Percentiles rank a stretch among this genome's conserved stretches.
These are phyloP conservation scores for Lycorma delicatula DNA, from an alignment of 1,140 invertebrate genomes.

Conservation along the genomic window DNA sequence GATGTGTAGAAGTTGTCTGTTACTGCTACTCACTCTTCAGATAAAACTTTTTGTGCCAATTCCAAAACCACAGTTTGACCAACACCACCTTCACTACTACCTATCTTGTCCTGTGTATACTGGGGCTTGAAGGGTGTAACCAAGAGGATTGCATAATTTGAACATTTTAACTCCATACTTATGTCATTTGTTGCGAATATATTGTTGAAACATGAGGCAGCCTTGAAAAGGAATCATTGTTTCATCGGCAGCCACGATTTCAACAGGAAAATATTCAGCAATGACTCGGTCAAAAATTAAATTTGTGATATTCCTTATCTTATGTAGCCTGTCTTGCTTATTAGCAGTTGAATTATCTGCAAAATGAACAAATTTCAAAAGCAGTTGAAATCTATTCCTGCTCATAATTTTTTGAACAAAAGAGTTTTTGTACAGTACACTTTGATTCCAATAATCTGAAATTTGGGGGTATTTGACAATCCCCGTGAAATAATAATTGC, in stretches of 20 bases:
- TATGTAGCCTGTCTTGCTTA: neutral
- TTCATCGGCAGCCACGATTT: slow-evolving; percentile 36
- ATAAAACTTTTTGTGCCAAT: slow-evolving; percentile 20
- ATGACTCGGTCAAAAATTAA: neutral
- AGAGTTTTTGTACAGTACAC: neutral
- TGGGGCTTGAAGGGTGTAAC: slow-evolving; percentile 25
- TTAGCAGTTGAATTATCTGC: neutral
- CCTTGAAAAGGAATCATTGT: slow-evolving; percentile 35
- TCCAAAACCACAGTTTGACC: slow-evolving; percentile 20
- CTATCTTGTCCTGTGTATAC: no score
- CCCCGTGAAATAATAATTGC: neutral
- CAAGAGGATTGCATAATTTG: slow-evolving; percentile 28
- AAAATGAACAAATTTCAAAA: neutral
- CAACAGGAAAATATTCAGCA: slow-evolving; percentile 5
- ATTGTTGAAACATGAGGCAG: slow-evolving; percentile 30
- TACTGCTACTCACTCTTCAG: slow-evolving; percentile 35
- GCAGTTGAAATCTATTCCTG: neutral
- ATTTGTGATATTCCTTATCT: neutral
- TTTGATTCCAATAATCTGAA: neutral
- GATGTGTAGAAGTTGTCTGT: slow-evolving; percentile 41
- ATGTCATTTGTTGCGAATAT: slow-evolving; percentile 31
- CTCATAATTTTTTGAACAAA: neutral
- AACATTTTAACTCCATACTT: slow-evolving; percentile 36
- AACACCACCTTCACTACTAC: no score
- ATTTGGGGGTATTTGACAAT: neutral